A percentile compares a stretch with the other conserved stretches of the same genome.
Conservation (phyloP, 2,113 vertebrate genomes). For the Gallinago paraguaiae region DNA sequence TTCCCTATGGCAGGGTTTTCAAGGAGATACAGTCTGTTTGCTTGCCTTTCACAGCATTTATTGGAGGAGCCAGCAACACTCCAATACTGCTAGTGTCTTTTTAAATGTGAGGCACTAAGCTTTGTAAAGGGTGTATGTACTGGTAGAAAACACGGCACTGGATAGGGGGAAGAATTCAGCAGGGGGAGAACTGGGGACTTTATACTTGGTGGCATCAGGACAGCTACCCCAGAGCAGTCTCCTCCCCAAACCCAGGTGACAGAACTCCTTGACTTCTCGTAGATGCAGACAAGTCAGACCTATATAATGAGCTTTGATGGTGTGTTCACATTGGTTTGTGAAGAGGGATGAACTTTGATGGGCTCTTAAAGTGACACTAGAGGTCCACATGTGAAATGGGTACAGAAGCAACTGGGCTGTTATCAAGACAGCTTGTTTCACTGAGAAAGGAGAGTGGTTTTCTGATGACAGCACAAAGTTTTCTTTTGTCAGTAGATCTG, state of each 20-base stretch:
- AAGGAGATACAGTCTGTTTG: background rate
- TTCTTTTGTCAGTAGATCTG: background rate
- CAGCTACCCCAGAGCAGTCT: background rate
- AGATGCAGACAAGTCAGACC: background rate
- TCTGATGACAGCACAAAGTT: background rate
- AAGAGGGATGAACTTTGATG: background rate
- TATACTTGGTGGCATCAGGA: accelerated
- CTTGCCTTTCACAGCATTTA: background rate
- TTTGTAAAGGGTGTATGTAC: background rate
- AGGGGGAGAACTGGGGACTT: background rate
- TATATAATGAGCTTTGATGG: background rate
- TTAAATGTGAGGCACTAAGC: background rate
- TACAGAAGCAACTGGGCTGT: background rate
- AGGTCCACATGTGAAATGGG: accelerated
- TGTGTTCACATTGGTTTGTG: background rate
- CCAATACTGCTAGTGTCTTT: background rate
- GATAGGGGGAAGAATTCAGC: background rate
- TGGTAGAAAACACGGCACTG: background rate
- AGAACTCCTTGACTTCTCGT: background rate
- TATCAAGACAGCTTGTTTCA: background rate
- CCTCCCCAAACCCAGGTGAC: background rate
- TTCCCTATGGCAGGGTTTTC: background rate
- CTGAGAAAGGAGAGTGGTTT: background rate
- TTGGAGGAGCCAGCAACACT: background rate
- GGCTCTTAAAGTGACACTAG: background rate